These are phyloP conservation scores for Drosophila tripunctata DNA, from an alignment of 2,888 invertebrate species.

Conservation along the genomic window DNA sequence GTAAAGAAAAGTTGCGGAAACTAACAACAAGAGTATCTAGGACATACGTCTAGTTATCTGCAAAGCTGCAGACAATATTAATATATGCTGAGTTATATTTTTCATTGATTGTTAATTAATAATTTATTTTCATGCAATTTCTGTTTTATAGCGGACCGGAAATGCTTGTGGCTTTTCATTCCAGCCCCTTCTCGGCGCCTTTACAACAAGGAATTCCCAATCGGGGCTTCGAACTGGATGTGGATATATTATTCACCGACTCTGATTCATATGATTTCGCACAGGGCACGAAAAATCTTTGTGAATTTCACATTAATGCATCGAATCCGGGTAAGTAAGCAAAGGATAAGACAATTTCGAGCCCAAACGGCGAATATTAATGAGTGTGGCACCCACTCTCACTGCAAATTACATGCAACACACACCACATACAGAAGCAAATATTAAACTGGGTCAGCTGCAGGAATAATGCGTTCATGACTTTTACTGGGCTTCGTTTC, in stretches of 20 bases:
- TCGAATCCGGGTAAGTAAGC: constrained; percentile 85
- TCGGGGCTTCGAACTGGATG: constrained; percentile 92
- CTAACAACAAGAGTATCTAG: too few species aligned
- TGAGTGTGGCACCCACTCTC: constrained; percentile 19
- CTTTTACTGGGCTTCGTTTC: not conserved
- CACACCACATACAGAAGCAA: constrained; percentile 8
- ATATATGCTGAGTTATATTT: not conserved
- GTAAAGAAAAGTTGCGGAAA: too few species aligned
- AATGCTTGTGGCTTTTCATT: constrained; percentile 95
- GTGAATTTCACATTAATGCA: constrained; percentile 91
- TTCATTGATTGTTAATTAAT: not conserved
- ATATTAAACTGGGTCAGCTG: constrained; percentile 43
- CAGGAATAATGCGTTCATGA: constrained; percentile 10
- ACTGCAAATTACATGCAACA: not conserved
- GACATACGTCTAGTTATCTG: too few species aligned
- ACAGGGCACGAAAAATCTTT: constrained; percentile 85
- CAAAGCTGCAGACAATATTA: too few species aligned
- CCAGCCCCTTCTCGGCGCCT: constrained; percentile 93
- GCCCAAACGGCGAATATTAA: constrained; percentile 28
- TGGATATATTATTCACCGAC: constrained; percentile 94
- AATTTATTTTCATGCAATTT: not conserved
- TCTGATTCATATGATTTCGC: constrained; percentile 94
- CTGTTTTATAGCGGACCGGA: constrained; percentile 87
- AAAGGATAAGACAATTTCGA: constrained; percentile 14
- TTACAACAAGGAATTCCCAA: constrained; percentile 88